These are phyloP conservation scores for Dendrocincla fuliginosa DNA, from an alignment of 2,797 vertebrate species.

Conservation along the genomic window DNA sequence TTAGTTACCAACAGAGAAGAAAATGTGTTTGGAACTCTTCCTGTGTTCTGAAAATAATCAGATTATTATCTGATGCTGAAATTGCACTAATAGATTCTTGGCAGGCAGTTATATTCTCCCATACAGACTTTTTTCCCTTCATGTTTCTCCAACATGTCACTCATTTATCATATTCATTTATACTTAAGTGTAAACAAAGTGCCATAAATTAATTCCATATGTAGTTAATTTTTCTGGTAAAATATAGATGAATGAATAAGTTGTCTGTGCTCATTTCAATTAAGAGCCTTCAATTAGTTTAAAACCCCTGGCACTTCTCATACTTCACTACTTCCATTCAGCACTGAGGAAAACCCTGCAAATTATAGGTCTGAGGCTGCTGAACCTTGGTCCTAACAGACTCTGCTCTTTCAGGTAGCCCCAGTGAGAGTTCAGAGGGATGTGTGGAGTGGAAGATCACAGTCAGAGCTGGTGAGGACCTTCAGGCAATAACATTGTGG, in stretches of 20 bases:
- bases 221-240: conserved; percentile 4
- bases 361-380: not conserved
- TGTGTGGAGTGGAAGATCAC: not conserved
- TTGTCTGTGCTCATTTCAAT: not conserved
- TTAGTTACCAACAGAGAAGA: not conserved
- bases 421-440: not conserved
- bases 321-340: not conserved
- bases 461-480: not conserved
- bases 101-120: not conserved
- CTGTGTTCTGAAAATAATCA: conserved; percentile 20
- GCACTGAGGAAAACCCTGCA: not conserved
- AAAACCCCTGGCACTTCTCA: not conserved
- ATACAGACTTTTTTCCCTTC: not conserved
- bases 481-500: not conserved
- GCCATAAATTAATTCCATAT: conserved; percentile 22
- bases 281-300: not conserved
- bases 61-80: conserved; percentile 3
- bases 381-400: not conserved
- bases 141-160: not conserved
- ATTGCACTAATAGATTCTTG: not conserved
- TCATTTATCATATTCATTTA: conserved; percentile 26
- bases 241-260: not conserved
- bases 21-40: not conserved
- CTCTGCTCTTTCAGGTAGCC: not conserved
- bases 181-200: conserved; percentile 21